Percentiles rank a stretch among this genome's conserved stretches.
Evolutionary conservation across 2,888 invertebrate genomes (phyloP).

Genomic region (Poecilobothrus nobilitatus): DNA sequence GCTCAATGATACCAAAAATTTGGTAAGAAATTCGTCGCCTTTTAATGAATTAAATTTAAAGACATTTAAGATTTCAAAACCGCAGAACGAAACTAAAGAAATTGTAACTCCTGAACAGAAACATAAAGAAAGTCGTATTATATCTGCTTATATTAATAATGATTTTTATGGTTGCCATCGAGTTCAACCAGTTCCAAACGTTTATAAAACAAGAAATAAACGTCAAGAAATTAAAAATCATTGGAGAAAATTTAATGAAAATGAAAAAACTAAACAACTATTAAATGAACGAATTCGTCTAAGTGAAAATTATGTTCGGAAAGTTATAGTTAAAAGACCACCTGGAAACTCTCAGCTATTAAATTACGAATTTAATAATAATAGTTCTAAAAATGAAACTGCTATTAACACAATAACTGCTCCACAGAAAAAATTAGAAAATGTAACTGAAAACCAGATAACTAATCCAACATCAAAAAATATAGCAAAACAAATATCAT

Average conservation of each 20-base stretch:
- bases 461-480: background rate
- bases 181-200: constrained; percentile 30
- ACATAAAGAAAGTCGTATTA: background rate
- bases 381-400: background rate
- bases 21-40: background rate
- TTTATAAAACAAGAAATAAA: constrained; percentile 29
- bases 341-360: background rate
- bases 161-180: constrained; percentile 28
- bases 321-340: constrained; percentile 19
- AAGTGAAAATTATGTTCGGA: constrained; percentile 33
- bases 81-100: background rate
- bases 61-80: background rate
- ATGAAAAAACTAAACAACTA: constrained; percentile 24
- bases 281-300: constrained; percentile 29
- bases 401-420: background rate
- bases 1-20: background rate
- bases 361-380: background rate
- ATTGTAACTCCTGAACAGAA: background rate
- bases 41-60: background rate
- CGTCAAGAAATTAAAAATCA: constrained; percentile 21
- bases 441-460: background rate
- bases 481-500: background rate
- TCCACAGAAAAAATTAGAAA: too few species aligned
- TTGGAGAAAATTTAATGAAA: constrained; percentile 25
- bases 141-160: background rate